phyloP scores from a whole-genome alignment of 2,797 vertebrate species.

The Emydoidea blandingii region DNA sequence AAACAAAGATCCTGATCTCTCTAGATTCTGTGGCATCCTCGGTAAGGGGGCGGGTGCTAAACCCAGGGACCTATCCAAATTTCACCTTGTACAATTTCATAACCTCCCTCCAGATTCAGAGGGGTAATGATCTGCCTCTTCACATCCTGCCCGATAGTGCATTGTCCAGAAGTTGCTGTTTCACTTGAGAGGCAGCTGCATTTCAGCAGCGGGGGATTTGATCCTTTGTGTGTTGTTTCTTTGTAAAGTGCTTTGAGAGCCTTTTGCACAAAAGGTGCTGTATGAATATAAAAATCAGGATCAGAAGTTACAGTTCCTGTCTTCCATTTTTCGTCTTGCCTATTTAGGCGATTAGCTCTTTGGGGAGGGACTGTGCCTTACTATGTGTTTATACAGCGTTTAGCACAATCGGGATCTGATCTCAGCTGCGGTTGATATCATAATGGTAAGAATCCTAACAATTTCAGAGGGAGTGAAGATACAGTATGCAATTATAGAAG shows the following conservation, averaged over 20 bases:
- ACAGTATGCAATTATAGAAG: neutral
- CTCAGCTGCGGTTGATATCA: neutral
- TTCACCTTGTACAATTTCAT: neutral
- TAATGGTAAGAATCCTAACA: neutral
- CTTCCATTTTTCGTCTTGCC: neutral
- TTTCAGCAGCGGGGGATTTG: neutral
- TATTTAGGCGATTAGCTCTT: neutral
- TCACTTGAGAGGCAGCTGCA: neutral
- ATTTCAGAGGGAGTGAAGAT: neutral
- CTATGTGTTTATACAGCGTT: neutral
- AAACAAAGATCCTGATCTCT: neutral
- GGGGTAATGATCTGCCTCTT: neutral
- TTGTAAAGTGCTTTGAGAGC: neutral
- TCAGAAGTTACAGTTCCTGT: accelerated
- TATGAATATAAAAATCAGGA: neutral
- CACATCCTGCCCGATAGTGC: neutral
- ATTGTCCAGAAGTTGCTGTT: neutral
- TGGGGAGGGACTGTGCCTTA: neutral
- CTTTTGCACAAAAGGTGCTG: neutral
- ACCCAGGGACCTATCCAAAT: neutral
- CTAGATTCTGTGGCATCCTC: conserved; percentile 49
- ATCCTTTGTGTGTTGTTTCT: neutral
- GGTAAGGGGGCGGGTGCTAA: neutral
- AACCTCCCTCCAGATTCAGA: neutral
- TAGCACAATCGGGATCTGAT: neutral